Base-by-base conservation (phyloP, 2,113 vertebrate species). In the Ifrita kowaldi region DNA sequence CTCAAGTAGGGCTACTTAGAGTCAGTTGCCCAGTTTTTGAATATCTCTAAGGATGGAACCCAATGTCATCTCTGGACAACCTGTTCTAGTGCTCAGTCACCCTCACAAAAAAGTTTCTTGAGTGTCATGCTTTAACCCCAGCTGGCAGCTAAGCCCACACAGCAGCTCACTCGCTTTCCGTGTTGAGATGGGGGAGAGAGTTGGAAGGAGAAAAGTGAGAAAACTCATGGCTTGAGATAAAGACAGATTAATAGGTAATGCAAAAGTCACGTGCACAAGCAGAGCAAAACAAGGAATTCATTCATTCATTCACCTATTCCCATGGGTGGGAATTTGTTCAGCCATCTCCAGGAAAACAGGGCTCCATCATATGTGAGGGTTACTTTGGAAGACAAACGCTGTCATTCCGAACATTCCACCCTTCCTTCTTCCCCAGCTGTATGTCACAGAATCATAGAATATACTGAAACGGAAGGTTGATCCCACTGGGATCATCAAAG, bases 11-110 rank as follows among this genome's bases (percentile, higher is more conserved):
- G 8, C 28, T 57, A 21, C 18, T 27, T 57, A 26, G 17, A 80
- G 19, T 46, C 19, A 11, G 18, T n/a, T 84, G 26, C 22, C 15
- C 35, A 81, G 13, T 4, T 55, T 93, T 77, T 68, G 30, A 73
- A 3, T 64, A n/a, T 55, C 15, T 59, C 12, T 39, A 47, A 30
- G 39, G 55, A 27, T 64, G 53, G n/a, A 92, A 33, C 10, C 46
- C 17, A 9, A 11, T 3, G 0, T 35, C 0, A 0, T 56, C 24
- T 77, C 46, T 81, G 60, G 23, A 33, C 10, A 76, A 5, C 10
- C 11, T n/a, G 13, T 65, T 4, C 27, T 35, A 27, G 26, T n/a
- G 22, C 22, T 79, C 14, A 21, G 47, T 63, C n/a, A 44, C 19
- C 4, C 46, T 63, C 35, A 49, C 7, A 84, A 22, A 11, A 63